phyloP scores from a whole-genome alignment of 2,113 vertebrate genomes.

The Peucedramus taeniatus region DNA sequence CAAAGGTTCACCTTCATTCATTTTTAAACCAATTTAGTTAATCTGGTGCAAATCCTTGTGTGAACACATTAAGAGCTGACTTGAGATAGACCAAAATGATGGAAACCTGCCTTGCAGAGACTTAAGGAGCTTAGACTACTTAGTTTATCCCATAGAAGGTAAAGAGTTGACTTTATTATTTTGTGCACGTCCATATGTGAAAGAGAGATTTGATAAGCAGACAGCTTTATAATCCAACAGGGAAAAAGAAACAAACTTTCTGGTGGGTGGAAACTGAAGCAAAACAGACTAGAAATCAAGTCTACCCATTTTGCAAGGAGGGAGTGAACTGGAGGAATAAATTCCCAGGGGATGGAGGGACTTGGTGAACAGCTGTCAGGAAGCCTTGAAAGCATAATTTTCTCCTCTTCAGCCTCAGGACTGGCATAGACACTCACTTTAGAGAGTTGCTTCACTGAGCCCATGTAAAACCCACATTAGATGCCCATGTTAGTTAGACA shows the following conservation, averaged over 20 bases:
- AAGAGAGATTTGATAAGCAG: conserved; percentile 7
- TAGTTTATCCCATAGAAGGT: neutral
- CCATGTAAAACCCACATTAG: neutral
- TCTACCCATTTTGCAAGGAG: neutral
- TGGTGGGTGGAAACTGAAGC: neutral
- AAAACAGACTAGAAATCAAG: neutral
- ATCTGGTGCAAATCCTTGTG: conserved; percentile 42
- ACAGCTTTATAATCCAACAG: conserved; percentile 16
- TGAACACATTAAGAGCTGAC: conserved; percentile 12
- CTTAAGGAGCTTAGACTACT: conserved; percentile 34
- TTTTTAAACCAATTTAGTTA: conserved; percentile 53
- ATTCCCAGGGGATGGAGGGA: neutral
- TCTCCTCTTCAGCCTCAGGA: neutral
- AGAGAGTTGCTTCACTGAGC: neutral
- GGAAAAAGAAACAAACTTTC: neutral
- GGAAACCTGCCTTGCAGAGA: conserved; percentile 37
- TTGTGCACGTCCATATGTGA: neutral
- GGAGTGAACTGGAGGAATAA: neutral
- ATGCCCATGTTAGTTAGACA: neutral
- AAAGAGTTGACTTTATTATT: conserved; percentile 39
- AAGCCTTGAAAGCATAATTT: neutral
- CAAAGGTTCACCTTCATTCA: neutral
- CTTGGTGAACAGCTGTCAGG: neutral
- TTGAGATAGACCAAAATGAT: conserved; percentile 39
- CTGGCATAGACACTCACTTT: neutral